Base-by-base conservation (phyloP, 2,888 invertebrate species). In the Neoaliturus tenellus region DNA sequence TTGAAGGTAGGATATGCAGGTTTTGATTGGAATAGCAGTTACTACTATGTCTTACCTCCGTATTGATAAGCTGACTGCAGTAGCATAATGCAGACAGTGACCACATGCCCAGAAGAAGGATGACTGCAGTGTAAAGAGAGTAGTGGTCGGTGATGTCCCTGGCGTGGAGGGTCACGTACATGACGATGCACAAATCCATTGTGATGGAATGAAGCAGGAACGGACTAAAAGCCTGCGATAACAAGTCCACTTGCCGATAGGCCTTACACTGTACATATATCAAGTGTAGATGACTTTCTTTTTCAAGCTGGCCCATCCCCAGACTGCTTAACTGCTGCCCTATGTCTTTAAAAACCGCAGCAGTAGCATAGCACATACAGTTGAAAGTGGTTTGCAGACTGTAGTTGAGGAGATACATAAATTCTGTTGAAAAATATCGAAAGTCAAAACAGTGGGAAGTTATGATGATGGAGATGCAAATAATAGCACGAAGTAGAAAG, bases 301-400 rank as follows among this genome's bases (percentile, higher is more conserved):
- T 39, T 2, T 17, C 0, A 10, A 23, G 0, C 10, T 5, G 23
- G 39, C 23, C 10, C 39, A n/a, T 23, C 5, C 17, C 39, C 20
- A 28, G 20, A 41, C 31, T 39, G 23, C 28, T 35, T n/a, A 71
- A 23, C 20, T 71, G 71, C 20, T 23, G 71, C 20, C 41, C 12
- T 1, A 71, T 71, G 39, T 71, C 71, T 41, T 39, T 41, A 23
- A 71, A 71, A 20, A 71, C 71, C 20, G n/a, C 8, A 23, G 71
- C 35, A 39, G 23, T 71, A 6, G 71, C 25, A 39, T 20, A 71
- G 39, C 71, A 71, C 23, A 71, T 20, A 33, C 39, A 33, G 23
- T 71, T 35, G 28, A 71, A 28, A 1, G 31, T 28, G 62, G 31
- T 62, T 14, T 62, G 39, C n/a, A 71, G 20, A 20, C 71, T 39